These are phyloP conservation scores for Lepetodrilus schrolli DNA, from an alignment of 2,888 invertebrate species.

Conservation along the genomic window DNA sequence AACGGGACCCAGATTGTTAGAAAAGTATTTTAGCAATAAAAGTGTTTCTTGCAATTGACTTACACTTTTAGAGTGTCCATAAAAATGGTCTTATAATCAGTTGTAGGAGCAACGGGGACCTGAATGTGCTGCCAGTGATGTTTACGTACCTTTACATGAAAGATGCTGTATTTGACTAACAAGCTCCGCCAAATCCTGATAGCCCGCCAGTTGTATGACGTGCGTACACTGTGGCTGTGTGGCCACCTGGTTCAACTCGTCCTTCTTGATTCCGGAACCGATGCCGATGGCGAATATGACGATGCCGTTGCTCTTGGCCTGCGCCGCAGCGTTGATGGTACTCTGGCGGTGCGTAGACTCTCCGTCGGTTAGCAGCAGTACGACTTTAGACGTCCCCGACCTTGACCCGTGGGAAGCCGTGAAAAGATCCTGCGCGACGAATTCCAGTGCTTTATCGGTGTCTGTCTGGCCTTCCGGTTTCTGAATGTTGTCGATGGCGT, in stretches of 20 bases:
- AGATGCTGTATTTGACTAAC: constrained; percentile 46
- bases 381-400: constrained; percentile 45
- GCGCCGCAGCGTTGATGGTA: constrained; percentile 38
- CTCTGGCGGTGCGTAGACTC: constrained; percentile 42
- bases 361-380: constrained; percentile 53
- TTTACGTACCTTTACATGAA: constrained; percentile 45
- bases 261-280: constrained; percentile 34
- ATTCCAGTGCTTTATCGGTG: constrained; percentile 49
- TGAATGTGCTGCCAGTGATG: neutral
- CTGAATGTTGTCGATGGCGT: constrained; percentile 41
- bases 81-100: no score
- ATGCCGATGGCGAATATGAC: constrained; percentile 51
- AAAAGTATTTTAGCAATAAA: no score
- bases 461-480: constrained; percentile 49
- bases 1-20: neutral
- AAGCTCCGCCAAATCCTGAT: constrained; percentile 41
- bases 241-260: constrained; percentile 46
- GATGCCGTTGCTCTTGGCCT: constrained; percentile 41
- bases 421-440: constrained; percentile 45
- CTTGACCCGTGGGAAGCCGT: constrained; percentile 39
- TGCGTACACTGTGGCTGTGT: constrained; percentile 50
- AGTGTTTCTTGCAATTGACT: no score
- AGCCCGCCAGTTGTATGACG: constrained; percentile 43
- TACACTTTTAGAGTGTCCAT: no score
- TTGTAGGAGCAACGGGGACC: neutral